A percentile compares a stretch with the other conserved stretches of the same genome.
Evolutionary conservation across 2,888 invertebrate genomes (phyloP).

Genomic region (Trissoscelio sp.): DNA sequence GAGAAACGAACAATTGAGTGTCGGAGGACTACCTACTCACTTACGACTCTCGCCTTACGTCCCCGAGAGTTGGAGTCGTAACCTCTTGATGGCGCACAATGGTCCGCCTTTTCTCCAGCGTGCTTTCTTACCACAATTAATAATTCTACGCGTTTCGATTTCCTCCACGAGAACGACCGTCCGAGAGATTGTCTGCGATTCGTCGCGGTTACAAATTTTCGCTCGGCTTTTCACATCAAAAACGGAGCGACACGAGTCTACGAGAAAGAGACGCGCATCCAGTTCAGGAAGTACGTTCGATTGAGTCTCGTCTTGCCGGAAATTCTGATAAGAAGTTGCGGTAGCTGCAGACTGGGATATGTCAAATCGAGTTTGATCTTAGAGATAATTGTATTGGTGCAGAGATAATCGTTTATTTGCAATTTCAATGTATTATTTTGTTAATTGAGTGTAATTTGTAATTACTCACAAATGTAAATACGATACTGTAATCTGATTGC

Average conservation of each 20-base stretch:
- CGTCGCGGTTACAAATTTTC: constrained; percentile 59
- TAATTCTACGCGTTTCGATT: constrained; percentile 68
- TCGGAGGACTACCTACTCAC: constrained; percentile 76
- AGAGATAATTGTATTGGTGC: constrained; percentile 9
- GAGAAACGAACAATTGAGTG: constrained; percentile 77
- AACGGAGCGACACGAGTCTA: not conserved
- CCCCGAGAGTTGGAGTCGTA: constrained; percentile 69
- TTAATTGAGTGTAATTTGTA: too few relatives aligned
- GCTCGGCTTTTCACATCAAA: constrained; percentile 47
- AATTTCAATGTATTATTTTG: not conserved
- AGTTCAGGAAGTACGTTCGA: constrained; percentile 55
- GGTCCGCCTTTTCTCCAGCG: constrained; percentile 66
- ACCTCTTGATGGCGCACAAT: constrained; percentile 68
- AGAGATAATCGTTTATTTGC: constrained; percentile 21
- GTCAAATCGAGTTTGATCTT: constrained; percentile 14
- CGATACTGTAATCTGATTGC: too few relatives aligned
- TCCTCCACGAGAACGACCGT: constrained; percentile 59
- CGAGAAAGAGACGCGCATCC: constrained; percentile 5
- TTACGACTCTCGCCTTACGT: constrained; percentile 70
- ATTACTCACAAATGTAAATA: too few relatives aligned
- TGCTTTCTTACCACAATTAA: constrained; percentile 68
- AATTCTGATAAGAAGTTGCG: constrained; percentile 51
- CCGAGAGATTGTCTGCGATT: constrained; percentile 58
- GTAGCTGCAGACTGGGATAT: not conserved
- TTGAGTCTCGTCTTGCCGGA: constrained; percentile 48